Conservation (phyloP, 2,888 invertebrate species). For the Vanessa cardui region DNA sequence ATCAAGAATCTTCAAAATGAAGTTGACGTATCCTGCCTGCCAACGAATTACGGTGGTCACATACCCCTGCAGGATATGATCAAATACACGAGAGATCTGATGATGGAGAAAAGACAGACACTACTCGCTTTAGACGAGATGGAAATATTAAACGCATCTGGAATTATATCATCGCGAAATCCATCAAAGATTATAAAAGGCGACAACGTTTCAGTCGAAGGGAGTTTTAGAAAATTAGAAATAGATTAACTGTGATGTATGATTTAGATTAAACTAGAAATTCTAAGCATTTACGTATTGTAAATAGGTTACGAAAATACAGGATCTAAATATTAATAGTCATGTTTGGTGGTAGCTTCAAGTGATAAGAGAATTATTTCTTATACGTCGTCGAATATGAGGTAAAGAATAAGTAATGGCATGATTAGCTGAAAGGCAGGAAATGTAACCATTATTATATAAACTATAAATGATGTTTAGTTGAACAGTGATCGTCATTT, state of each 20-base stretch:
- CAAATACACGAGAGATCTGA: slow-evolving; percentile 84
- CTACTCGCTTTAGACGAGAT: slow-evolving; percentile 85
- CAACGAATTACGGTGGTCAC: slow-evolving; percentile 87
- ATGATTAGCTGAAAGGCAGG: too few species aligned
- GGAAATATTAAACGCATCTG: slow-evolving; percentile 85
- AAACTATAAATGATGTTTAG: too few species aligned
- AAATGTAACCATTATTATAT: too few species aligned
- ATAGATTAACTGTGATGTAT: slow-evolving; percentile 76
- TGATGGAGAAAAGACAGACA: slow-evolving; percentile 82
- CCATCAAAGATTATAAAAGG: slow-evolving; percentile 54
- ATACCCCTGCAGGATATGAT: slow-evolving; percentile 89
- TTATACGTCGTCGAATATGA: too few species aligned
- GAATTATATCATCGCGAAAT: slow-evolving; percentile 67
- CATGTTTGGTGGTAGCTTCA: too few species aligned
- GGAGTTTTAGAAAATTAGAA: slow-evolving; percentile 87
- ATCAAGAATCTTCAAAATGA: slow-evolving; percentile 83
- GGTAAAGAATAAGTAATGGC: too few species aligned
- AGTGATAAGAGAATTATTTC: too few species aligned
- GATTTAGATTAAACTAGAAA: slow-evolving; percentile 9
- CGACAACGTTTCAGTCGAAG: slow-evolving; percentile 70
- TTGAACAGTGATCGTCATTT: too few species aligned
- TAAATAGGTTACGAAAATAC: slow-evolving; percentile 3
- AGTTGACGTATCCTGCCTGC: slow-evolving; percentile 85
- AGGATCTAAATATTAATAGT: background rate
- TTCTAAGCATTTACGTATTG: slow-evolving; percentile 30